These are phyloP conservation scores for Sipha flava DNA, from an alignment of 1,140 invertebrate genomes.

Conservation along the genomic window DNA sequence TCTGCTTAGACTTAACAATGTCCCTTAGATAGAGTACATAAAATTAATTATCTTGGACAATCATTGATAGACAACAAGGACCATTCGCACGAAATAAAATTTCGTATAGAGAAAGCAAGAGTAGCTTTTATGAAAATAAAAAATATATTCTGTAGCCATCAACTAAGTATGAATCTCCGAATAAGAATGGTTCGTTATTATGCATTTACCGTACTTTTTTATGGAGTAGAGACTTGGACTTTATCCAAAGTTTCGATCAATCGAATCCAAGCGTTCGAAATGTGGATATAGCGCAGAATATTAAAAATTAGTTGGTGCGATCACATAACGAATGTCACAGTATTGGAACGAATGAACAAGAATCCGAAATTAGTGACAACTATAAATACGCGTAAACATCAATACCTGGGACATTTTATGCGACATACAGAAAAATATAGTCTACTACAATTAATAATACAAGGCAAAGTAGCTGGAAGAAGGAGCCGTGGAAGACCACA, in stretches of 20 bases:
- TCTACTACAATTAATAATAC: slow-evolving; percentile 5
- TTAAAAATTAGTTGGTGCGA: slow-evolving; percentile 1
- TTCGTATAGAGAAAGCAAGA: slow-evolving; percentile 31
- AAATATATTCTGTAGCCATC: background rate
- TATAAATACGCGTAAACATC: background rate
- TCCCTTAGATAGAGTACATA: slow-evolving; percentile 5
- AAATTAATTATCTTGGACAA: slow-evolving; percentile 17
- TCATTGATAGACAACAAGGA: slow-evolving; percentile 22
- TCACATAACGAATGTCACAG: background rate
- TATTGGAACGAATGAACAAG: background rate
- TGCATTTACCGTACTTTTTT: slow-evolving; percentile 22
- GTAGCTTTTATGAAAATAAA: slow-evolving; percentile 8
- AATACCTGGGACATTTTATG: slow-evolving; percentile 6
- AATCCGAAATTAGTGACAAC: background rate
- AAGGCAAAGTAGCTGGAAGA: slow-evolving; percentile 22
- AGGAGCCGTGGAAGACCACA: slow-evolving; percentile 14
- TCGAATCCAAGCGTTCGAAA: background rate
- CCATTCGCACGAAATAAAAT: slow-evolving; percentile 13
- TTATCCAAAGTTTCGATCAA: background rate
- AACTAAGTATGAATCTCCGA: background rate
- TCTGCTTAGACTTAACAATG: background rate
- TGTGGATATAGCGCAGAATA: slow-evolving; percentile 3
- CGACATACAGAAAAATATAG: slow-evolving; percentile 1
- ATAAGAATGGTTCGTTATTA: slow-evolving; percentile 21
- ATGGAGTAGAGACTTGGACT: slow-evolving; percentile 30